Conservation (phyloP, 2,888 invertebrate genomes). For the Helicoverpa assulta region DNA sequence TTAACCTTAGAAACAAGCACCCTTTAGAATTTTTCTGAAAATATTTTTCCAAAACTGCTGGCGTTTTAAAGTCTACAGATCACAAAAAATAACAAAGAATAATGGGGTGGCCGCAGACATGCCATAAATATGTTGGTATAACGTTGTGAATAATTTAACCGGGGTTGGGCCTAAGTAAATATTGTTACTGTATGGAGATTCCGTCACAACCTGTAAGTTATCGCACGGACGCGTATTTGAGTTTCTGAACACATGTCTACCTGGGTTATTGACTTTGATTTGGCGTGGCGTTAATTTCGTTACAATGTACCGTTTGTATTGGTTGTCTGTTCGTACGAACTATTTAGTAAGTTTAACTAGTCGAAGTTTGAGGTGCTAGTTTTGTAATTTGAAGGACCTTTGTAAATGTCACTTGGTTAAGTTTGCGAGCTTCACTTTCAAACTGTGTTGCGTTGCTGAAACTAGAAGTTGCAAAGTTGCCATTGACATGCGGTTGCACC, state of each 20-base stretch:
- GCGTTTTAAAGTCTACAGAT: conserved; percentile 66
- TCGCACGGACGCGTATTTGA: conserved; percentile 72
- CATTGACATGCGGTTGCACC: too few species aligned
- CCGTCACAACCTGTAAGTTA: conserved; percentile 73
- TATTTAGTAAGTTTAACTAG: conserved; percentile 49
- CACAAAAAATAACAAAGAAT: conserved; percentile 72
- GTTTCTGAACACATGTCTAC: conserved; percentile 63
- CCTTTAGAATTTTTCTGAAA: conserved; percentile 46
- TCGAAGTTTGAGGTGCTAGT: conserved; percentile 37
- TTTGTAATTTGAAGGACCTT: conserved; percentile 35
- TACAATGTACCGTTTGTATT: conserved; percentile 59
- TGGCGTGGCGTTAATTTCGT: conserved; percentile 60
- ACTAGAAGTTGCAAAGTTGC: too few species aligned
- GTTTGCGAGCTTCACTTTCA: conserved; percentile 16
- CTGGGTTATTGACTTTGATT: conserved; percentile 62
- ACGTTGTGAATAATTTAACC: conserved; percentile 81
- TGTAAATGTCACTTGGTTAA: conserved; percentile 23
- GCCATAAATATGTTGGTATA: conserved; percentile 79
- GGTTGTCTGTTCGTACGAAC: conserved; percentile 33
- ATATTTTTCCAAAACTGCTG: conserved; percentile 63
- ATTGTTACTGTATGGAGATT: conserved; percentile 68
- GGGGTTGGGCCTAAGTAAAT: conserved; percentile 79
- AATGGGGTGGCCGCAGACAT: conserved; percentile 74
- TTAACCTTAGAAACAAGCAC: conserved; percentile 36
- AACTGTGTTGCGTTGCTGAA: background rate